phyloP scores from a whole-genome alignment of 2,888 invertebrate genomes.

The Meiosimyza decipiens region DNA sequence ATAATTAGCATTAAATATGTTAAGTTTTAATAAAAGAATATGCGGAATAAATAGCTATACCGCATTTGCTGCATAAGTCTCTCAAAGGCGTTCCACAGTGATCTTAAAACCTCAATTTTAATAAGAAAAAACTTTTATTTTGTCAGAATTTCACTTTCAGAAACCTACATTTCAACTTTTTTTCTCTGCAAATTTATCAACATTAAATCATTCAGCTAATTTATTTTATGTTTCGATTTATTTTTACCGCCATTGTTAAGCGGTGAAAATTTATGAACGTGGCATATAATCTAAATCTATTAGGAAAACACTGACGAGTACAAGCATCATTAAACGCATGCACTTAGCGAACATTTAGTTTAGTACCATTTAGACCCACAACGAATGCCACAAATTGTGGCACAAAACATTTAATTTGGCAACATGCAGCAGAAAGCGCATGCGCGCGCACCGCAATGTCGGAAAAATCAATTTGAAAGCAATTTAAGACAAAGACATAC shows the following conservation, averaged over 20 bases:
- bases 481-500: background rate
- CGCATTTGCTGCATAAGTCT: no score
- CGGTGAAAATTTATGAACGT: background rate
- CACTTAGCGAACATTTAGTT: constrained; percentile 17
- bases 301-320: constrained; percentile 9
- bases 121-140: no score
- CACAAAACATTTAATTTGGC: constrained; percentile 32
- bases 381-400: constrained; percentile 31
- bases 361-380: constrained; percentile 32
- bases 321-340: constrained; percentile 14
- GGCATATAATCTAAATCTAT: constrained; percentile 31
- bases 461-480: constrained; percentile 18
- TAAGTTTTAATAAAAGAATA: no score
- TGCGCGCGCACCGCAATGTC: background rate
- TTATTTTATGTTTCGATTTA: background rate
- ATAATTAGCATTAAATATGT: no score
- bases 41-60: no score
- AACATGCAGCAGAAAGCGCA: background rate
- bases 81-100: no score
- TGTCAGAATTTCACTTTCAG: no score
- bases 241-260: background rate
- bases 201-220: no score
- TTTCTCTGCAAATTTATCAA: no score
- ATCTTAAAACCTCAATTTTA: no score
- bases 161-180: no score